Evolutionary conservation across 2,797 vertebrate genomes (phyloP).

Genomic region (Enteromius fasciolatus): DNA sequence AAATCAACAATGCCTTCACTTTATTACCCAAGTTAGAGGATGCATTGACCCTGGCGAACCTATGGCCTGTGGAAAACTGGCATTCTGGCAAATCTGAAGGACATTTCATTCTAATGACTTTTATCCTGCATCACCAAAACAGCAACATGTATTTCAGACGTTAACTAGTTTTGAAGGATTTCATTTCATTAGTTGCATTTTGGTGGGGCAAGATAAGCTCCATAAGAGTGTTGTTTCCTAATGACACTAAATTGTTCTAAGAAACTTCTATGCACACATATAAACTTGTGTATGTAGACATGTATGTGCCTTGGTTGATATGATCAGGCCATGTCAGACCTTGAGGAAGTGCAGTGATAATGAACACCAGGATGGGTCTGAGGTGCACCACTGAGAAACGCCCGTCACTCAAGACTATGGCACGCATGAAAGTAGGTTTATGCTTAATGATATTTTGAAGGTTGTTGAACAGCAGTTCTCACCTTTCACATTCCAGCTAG

Average conservation of each 20-base stretch:
- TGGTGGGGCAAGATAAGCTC: not conserved
- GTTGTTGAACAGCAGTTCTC: slow-evolving; percentile 72
- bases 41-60: slow-evolving; percentile 57
- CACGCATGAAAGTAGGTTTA: slow-evolving; percentile 72
- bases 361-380: slow-evolving; percentile 76
- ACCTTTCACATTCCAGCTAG: slow-evolving; percentile 88
- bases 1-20: slow-evolving; percentile 59
- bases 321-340: slow-evolving; percentile 53
- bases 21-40: slow-evolving; percentile 50
- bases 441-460: slow-evolving; percentile 76
- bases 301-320: slow-evolving; percentile 60
- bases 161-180: not conserved
- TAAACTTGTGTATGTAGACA: slow-evolving; percentile 64
- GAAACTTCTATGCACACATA: slow-evolving; percentile 61
- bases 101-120: not conserved
- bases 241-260: slow-evolving; percentile 41
- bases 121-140: not conserved
- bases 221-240: not conserved
- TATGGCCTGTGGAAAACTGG: slow-evolving; percentile 45
- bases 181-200: slow-evolving; percentile 14
- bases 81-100: not conserved
- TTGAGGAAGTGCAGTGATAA: slow-evolving; percentile 72
- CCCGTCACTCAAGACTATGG: slow-evolving; percentile 67
- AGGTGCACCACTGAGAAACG: slow-evolving; percentile 61
- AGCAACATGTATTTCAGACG: not conserved